phyloP scores from a whole-genome alignment of 2,113 vertebrate genomes.

The Ceratotherium simum region DNA sequence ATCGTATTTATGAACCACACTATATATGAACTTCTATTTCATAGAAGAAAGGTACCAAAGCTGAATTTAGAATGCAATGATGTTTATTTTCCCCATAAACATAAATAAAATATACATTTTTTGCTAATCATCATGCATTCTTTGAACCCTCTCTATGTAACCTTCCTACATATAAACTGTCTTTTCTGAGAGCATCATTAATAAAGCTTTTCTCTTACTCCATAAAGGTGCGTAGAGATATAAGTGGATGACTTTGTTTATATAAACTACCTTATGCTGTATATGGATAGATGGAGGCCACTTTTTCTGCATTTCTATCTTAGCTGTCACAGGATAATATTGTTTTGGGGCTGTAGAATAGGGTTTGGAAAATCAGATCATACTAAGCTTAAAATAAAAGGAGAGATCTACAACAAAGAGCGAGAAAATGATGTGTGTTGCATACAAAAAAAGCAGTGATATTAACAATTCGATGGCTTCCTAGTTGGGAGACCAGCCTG shows the following conservation, averaged over 20 bases:
- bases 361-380: slow-evolving; percentile 93
- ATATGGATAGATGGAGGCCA: neutral
- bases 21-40: slow-evolving; percentile 7
- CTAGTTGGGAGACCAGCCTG: slow-evolving; percentile 93
- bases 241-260: slow-evolving; percentile 50
- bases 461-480: slow-evolving; percentile 93
- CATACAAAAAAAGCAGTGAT: slow-evolving; percentile 95
- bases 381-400: slow-evolving; percentile 88
- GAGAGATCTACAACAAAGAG: slow-evolving; percentile 91
- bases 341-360: slow-evolving; percentile 86
- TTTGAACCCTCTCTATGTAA: slow-evolving; percentile 6
- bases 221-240: slow-evolving; percentile 59
- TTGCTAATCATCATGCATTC: neutral
- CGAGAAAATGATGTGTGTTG: slow-evolving; percentile 91
- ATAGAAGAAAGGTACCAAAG: neutral
- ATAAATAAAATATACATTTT: neutral
- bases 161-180: neutral
- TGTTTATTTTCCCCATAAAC: neutral
- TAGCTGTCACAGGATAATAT: slow-evolving; percentile 74
- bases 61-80: slow-evolving; percentile 1
- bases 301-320: slow-evolving; percentile 63
- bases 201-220: slow-evolving; percentile 42
- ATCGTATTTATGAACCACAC: neutral
- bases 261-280: slow-evolving; percentile 21
- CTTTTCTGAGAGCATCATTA: slow-evolving; percentile 15